Base-by-base conservation (phyloP, 2,888 invertebrate species). In the Opisthograptis luteolata region DNA sequence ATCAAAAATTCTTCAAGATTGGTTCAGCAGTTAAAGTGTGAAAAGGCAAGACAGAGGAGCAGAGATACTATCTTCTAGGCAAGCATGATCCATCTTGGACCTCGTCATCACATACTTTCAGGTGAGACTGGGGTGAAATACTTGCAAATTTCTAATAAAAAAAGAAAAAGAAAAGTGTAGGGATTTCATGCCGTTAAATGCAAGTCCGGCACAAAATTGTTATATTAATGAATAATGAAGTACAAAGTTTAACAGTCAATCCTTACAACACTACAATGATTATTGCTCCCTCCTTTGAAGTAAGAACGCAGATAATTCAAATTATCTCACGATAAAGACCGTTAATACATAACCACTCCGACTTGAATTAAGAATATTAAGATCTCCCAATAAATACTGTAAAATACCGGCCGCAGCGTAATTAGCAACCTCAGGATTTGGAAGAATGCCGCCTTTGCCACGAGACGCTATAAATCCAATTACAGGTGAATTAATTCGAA, bases 401-500 rank as follows among this genome's bases (percentile, higher is more conserved):
- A 76, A 84, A 81, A 84, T 83, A 68, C 79, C 75, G 73, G 15
- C 40, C 70, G 12, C 32, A 5, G 19, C 76, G 70, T 84, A 84
- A 87, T 87, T 87, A 87, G 87, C 76, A 60, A 61, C 74, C 77
- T 52, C 64, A 58, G 60, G 70, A 68, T 79, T 79, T 67, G 75
- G 70, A 73, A 76, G 76, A 75, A 77, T 68, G 72, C 73, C 50
- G 58, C 63, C 59, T 56, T 37, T 43, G 52, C 49, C 49, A 39
- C 44, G 53, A 55, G 68, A 68, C 65, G 64, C 76, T 70, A 83
- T 86, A 87, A 85, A 86, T 85, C 75, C 84, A 84, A 84, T 85
- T 83, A 85, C 76, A 79, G 66, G 68, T 76, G 79, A 85, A 84
- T 84, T 82, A 84, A 83, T 81, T 80, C 74, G 64, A 73, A 70